Percentiles rank a stretch among this genome's conserved stretches.
Evolutionary conservation across 2,888 invertebrate species (phyloP).

Genomic region (Platycheirus albimanus): DNA sequence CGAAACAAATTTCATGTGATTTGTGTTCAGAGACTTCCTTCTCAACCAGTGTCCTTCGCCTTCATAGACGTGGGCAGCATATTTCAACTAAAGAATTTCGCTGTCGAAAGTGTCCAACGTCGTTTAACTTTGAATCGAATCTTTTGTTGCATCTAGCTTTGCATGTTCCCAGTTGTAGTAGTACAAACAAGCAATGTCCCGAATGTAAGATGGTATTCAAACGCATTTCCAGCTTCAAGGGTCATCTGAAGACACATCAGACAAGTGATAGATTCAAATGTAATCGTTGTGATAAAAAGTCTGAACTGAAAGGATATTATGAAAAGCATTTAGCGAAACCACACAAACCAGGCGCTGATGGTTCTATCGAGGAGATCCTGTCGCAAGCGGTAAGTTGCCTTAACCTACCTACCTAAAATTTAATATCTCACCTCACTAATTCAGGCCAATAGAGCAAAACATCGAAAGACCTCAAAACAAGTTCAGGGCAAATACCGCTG

Average conservation of each 20-base stretch:
- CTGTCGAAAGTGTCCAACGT: conserved; percentile 66
- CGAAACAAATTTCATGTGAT: conserved; percentile 46
- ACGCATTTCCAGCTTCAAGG: conserved; percentile 65
- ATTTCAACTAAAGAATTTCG: conserved; percentile 64
- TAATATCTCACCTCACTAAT: no score
- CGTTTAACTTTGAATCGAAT: conserved; percentile 71
- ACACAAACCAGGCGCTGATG: conserved; percentile 54
- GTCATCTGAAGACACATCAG: conserved; percentile 71
- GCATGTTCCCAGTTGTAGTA: conserved; percentile 62
- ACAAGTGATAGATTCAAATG: conserved; percentile 57
- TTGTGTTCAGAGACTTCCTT: conserved; percentile 45
- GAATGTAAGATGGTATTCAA: conserved; percentile 65
- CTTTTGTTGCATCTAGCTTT: conserved; percentile 56
- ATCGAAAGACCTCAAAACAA: conserved; percentile 33
- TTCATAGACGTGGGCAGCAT: conserved; percentile 64
- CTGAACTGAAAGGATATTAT: conserved; percentile 52
- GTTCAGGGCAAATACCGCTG: conserved; percentile 49
- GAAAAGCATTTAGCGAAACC: conserved; percentile 57
- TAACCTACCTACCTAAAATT: no score
- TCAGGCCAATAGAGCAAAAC: conserved; percentile 49
- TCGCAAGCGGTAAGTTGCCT: conserved; percentile 32
- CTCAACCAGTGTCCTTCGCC: conserved; percentile 48
- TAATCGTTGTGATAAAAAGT: conserved; percentile 62
- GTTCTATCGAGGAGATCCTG: conserved; percentile 52
- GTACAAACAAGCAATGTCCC: conserved; percentile 59